These are phyloP conservation scores for Cantharis flavilabris DNA, from an alignment of 2,888 invertebrate genomes.

Conservation along the genomic window DNA sequence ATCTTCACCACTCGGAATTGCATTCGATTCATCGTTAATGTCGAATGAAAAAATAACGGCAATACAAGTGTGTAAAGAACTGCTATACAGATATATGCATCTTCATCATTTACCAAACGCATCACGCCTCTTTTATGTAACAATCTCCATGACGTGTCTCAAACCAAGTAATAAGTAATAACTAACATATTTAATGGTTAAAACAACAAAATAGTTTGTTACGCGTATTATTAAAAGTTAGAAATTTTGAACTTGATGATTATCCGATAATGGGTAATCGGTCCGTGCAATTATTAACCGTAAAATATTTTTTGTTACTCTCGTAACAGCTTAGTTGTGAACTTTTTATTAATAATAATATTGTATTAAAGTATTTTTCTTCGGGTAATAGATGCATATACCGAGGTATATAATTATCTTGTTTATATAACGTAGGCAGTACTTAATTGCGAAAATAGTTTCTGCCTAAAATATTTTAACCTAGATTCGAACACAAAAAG, in stretches of 20 bases:
- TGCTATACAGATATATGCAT: background rate
- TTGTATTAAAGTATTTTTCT: background rate
- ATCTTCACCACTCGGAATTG: background rate
- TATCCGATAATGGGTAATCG: background rate
- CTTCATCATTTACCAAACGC: slow-evolving; percentile 2
- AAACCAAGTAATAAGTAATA: slow-evolving; percentile 2
- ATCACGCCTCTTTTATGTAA: slow-evolving; percentile 8
- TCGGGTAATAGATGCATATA: background rate
- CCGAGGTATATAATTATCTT: background rate
- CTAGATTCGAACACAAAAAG: background rate
- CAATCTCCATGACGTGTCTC: background rate
- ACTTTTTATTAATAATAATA: background rate
- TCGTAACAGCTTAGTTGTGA: background rate
- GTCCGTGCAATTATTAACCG: background rate
- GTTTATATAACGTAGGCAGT: background rate
- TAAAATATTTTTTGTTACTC: background rate
- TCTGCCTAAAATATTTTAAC: background rate
- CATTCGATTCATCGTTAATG: background rate
- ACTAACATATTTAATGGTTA: background rate
- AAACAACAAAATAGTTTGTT: background rate
- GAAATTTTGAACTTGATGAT: background rate
- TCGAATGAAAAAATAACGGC: slow-evolving; percentile 4
- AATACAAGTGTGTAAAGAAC: background rate
- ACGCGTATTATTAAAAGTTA: background rate
- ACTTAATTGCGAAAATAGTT: background rate